These are phyloP conservation scores for Podargus strigoides DNA, from an alignment of 2,797 vertebrate species.

Conservation along the genomic window DNA sequence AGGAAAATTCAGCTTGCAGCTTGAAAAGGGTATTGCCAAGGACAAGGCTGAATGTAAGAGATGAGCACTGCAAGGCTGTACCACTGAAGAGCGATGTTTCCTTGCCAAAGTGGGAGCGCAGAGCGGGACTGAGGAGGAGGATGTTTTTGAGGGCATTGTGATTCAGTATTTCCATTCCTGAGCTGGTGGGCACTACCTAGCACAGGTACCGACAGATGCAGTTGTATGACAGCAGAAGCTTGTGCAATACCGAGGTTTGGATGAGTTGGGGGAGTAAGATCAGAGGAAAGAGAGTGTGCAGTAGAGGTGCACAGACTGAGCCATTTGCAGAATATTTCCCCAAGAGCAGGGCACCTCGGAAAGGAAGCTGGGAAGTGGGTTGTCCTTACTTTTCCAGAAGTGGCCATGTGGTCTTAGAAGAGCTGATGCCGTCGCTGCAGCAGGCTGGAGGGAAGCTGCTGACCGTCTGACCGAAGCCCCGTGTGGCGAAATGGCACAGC, in stretches of 20 bases:
- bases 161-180: not conserved
- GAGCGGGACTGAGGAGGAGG: not conserved
- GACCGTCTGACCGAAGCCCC: rapidly evolving
- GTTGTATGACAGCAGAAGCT: not conserved
- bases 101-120: rapidly evolving
- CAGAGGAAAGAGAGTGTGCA: too few species aligned
- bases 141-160: rapidly evolving
- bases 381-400: not conserved
- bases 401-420: not conserved
- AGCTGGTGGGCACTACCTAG: not conserved
- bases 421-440: not conserved
- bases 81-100: not conserved
- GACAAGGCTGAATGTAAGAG: not conserved
- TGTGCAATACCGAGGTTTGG: too few species aligned
- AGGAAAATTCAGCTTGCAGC: too few species aligned
- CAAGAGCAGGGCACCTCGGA: not conserved
- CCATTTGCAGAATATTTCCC: not conserved
- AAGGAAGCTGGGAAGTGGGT: not conserved
- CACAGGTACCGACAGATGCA: rapidly evolving
- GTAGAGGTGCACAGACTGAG: not conserved
- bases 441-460: not conserved
- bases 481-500: rapidly evolving
- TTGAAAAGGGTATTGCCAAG: too few species aligned
- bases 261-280: not conserved
- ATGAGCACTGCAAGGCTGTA: too few species aligned